phyloP scores from a whole-genome alignment of 2,888 invertebrate genomes.

The Rotaria magnacalcarata region DNA sequence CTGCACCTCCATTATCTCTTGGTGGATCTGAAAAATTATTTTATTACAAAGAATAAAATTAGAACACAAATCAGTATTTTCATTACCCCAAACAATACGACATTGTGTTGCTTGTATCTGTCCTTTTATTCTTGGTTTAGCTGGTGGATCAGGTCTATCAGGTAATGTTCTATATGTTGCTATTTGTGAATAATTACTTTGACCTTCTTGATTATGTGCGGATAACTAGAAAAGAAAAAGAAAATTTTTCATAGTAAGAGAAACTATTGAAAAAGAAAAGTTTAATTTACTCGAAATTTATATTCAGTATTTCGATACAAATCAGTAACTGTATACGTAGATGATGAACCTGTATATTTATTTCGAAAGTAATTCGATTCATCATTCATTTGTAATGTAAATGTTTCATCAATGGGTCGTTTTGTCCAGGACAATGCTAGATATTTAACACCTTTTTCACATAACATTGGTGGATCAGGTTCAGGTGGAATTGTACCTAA shows the following conservation, averaged over 20 bases:
- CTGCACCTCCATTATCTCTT: slow-evolving; percentile 70
- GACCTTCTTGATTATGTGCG: slow-evolving; percentile 77
- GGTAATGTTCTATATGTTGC: slow-evolving; percentile 72
- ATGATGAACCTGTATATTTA: slow-evolving; percentile 74
- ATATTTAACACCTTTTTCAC: slow-evolving; percentile 66
- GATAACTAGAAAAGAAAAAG: slow-evolving; percentile 63
- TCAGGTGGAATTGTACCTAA: slow-evolving; percentile 74
- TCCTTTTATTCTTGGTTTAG: slow-evolving; percentile 74
- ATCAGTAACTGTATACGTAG: slow-evolving; percentile 67
- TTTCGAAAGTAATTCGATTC: slow-evolving; percentile 66
- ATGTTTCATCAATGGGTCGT: slow-evolving; percentile 73
- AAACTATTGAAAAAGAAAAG: not conserved
- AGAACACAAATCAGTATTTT: slow-evolving; percentile 40
- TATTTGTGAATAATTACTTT: slow-evolving; percentile 75
- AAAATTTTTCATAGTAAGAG: not conserved
- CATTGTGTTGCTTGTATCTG: slow-evolving; percentile 57
- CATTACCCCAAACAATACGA: slow-evolving; percentile 6
- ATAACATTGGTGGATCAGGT: slow-evolving; percentile 72
- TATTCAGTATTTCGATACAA: slow-evolving; percentile 74
- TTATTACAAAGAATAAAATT: not conserved
- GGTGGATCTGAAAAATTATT: slow-evolving; percentile 65
- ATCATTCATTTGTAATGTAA: slow-evolving; percentile 75
- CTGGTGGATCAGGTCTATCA: slow-evolving; percentile 73
- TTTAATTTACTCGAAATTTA: slow-evolving; percentile 66
- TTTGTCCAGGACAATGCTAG: slow-evolving; percentile 72